A percentile compares a stretch with the other conserved stretches of the same genome.
These are phyloP conservation scores for Drosophila mimetica DNA, from an alignment of 2,888 invertebrate species.

Conservation along the genomic window DNA sequence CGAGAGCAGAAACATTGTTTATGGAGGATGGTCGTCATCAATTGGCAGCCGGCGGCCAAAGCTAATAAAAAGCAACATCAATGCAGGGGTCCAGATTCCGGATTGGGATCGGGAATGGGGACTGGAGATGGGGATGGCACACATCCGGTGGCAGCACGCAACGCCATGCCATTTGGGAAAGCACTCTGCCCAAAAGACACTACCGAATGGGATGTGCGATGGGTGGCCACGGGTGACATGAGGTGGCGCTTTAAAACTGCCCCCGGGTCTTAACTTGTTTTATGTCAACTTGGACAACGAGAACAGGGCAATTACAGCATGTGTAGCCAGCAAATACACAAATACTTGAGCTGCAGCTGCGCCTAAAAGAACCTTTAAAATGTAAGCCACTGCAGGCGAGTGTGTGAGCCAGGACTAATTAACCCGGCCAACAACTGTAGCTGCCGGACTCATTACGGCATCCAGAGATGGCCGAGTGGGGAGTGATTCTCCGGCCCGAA, in stretches of 20 bases:
- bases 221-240: slow-evolving; percentile 31
- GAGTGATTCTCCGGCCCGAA: slow-evolving; percentile 36
- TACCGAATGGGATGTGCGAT: slow-evolving; percentile 3
- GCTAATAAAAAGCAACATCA: slow-evolving; percentile 70
- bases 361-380: slow-evolving; percentile 70
- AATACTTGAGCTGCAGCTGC: slow-evolving; percentile 72
- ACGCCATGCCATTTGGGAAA: slow-evolving; percentile 50
- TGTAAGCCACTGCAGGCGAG: slow-evolving; percentile 28
- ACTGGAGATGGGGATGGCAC: slow-evolving; percentile 26
- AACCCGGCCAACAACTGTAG: slow-evolving; percentile 41
- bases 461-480: slow-evolving; percentile 55
- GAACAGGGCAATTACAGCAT: slow-evolving; percentile 65
- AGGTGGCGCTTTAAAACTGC: slow-evolving; percentile 65
- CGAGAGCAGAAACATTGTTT: slow-evolving; percentile 46
- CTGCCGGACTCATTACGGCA: slow-evolving; percentile 50
- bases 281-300: slow-evolving; percentile 71
- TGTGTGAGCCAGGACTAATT: slow-evolving; percentile 50
- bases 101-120: slow-evolving; percentile 25
- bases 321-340: slow-evolving; percentile 31
- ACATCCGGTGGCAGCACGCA: slow-evolving; percentile 65
- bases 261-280: slow-evolving; percentile 68
- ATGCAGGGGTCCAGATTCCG: slow-evolving; percentile 44
- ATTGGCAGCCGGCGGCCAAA: slow-evolving; percentile 65
- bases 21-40: slow-evolving; percentile 38
- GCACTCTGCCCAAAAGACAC: slow-evolving; percentile 34